Base-by-base conservation (phyloP, 1,140 invertebrate genomes). In the Papilio dardanus region DNA sequence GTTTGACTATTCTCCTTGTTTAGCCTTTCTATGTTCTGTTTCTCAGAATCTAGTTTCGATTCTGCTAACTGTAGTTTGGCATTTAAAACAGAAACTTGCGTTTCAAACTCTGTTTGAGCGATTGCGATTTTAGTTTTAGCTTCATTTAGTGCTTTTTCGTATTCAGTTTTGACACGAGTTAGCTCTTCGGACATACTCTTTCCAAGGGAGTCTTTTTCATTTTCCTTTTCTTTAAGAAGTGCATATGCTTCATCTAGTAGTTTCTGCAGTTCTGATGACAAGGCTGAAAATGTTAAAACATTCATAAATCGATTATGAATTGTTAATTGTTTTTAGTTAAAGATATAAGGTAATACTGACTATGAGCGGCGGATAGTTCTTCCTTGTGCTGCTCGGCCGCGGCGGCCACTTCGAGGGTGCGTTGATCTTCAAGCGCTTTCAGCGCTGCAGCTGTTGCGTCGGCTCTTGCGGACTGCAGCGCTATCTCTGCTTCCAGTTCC, bases 171-270 rank as follows among this genome's bases (percentile, higher is more conserved):
- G 1, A 92, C 79, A 86, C 89, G 88, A 19, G 83, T 79, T 33
- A 93, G 73, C 81, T 94, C 93, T 30, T 94, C 93, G 6, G 89
- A 88, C 88, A 94, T 90, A 76, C 92, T 94, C 83, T 93, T 94
- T 33, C 91, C 91, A 3, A 94, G 71, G 5, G 90, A 91, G 83
- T 94, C 93, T 77, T 94, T 94, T 86, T 94, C 93, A 50, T 75
- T 87, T 79, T 94, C 93, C 75, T 93, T 94, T 85, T 94, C 93
- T 82, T 93, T 89, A 21, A 94, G 83, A 16, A 94, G 82, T 28
- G 88, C 90, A 74, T 94, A 93, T 12, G 93, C 92, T 87, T 94
- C 93, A 79, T 94, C 91, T 62, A 94, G 80, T 31, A 94, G 81
- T 74, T 93, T 94, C 75, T 94, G 93, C 35, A 94, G 83, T 87